Conservation (phyloP, 37 sponge, comb jelly and placozoan genomes). For the Petrosia ficiformis region DNA sequence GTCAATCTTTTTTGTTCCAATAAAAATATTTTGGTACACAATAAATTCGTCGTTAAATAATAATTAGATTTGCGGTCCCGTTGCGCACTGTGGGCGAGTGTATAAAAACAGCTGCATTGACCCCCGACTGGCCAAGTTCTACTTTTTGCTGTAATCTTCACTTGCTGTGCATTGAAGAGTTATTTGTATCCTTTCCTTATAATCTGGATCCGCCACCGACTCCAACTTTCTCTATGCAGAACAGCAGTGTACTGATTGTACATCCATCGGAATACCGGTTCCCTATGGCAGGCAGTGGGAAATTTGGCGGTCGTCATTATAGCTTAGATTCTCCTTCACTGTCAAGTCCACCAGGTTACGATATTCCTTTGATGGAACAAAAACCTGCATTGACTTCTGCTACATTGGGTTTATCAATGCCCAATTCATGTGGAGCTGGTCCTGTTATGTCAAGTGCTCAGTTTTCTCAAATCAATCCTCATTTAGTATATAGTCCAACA, state of each 20-base stretch:
- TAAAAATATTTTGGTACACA: too few species aligned
- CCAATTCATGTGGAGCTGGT: not conserved
- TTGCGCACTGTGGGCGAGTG: too few species aligned
- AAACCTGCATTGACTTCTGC: not conserved
- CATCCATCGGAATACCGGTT: conserved; percentile 46
- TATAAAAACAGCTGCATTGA: too few species aligned
- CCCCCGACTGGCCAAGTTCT: too few species aligned
- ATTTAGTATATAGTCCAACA: not conserved
- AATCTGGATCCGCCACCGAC: too few species aligned
- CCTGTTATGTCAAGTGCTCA: not conserved
- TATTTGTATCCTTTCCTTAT: too few species aligned
- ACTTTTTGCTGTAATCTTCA: too few species aligned
- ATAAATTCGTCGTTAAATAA: too few species aligned
- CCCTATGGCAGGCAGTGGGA: conserved; percentile 39
- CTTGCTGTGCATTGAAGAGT: too few species aligned
- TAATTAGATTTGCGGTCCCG: too few species aligned
- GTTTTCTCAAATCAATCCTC: not conserved
- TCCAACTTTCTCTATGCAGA: conserved; percentile 33
- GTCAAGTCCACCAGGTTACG: conserved; percentile 57
- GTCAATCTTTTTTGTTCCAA: too few species aligned
- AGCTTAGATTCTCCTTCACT: conserved; percentile 65
- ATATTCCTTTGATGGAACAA: not conserved
- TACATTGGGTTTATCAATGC: not conserved
- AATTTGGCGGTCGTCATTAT: conserved; percentile 31
- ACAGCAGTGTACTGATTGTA: conserved; percentile 67